Percentiles rank a stretch among this genome's conserved stretches.
These are phyloP conservation scores for Osmoderma eremita DNA, from an alignment of 2,888 invertebrate species.

Conservation along the genomic window DNA sequence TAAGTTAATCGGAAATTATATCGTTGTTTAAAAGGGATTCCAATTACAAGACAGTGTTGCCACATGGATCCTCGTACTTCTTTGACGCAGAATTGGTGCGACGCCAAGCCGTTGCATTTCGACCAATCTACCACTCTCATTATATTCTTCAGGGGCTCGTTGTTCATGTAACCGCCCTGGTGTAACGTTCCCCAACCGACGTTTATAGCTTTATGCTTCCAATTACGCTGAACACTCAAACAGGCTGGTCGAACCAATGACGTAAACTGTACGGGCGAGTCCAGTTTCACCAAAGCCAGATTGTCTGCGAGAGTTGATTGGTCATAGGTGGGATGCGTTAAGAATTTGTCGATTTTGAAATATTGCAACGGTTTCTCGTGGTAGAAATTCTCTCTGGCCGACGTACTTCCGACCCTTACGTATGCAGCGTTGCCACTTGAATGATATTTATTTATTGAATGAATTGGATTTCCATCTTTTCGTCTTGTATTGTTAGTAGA, in stretches of 20 bases:
- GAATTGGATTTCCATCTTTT: background rate
- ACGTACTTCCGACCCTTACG: slow-evolving; percentile 62
- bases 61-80: background rate
- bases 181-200: slow-evolving; percentile 37
- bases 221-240: background rate
- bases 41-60: slow-evolving; percentile 21
- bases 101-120: background rate
- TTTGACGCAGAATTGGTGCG: slow-evolving; percentile 10
- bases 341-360: slow-evolving; percentile 28
- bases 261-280: slow-evolving; percentile 9
- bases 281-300: slow-evolving; percentile 34
- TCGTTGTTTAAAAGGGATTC: background rate
- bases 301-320: background rate
- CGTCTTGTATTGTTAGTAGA: too few species aligned
- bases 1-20: background rate
- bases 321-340: slow-evolving; percentile 29
- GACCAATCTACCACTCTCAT: slow-evolving; percentile 45
- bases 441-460: background rate
- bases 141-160: slow-evolving; percentile 19
- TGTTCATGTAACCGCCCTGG: slow-evolving; percentile 6
- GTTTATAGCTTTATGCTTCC: slow-evolving; percentile 13
- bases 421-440: slow-evolving; percentile 57
- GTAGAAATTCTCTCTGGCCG: slow-evolving; percentile 25
- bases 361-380: slow-evolving; percentile 29
- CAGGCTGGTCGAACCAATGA: slow-evolving; percentile 36